Evolutionary conservation across 2,797 vertebrate genomes (phyloP), one percentile per base, ranked within the genome.

Genomic region (Pelochelys cantorii): DNA sequence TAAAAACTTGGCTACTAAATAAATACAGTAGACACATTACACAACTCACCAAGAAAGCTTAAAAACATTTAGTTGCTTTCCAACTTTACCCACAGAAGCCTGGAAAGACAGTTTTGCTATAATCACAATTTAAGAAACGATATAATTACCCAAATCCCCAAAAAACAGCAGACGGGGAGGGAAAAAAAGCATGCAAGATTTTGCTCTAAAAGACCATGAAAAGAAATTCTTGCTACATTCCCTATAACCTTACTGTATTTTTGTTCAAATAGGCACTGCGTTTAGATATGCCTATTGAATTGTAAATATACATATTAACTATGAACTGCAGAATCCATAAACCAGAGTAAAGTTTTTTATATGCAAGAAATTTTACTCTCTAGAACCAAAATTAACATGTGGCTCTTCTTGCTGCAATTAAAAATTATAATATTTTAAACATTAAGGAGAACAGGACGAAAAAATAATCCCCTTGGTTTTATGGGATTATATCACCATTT

Each of bases 401-500:
- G 94, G 78, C 31, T 87, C 79, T 96, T 96, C 85, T 85, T 79
- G 65, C 77, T 95, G 17, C 88, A 95, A 82, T 92, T 95, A 94
- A 84, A 95, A 95, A 84, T 62, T 2, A 83, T 83, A 14, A 62
- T 94, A 92, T 96, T 96, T 97, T 95, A 90, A 96, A 96, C 96
- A 89, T 52, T 84, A 89, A 87, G 48, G 65, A 94, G 95, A 91
- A 94, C 54, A 93, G 82, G 74, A 93, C 11, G 83, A 87, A 94
- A 93, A 94, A 74, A 97, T 82, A 95, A 97, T 94, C 91, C 84
- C 71, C 94, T 95, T 8, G 29, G 85, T 84, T 95, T 90, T 65
- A 96, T 60, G 95, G 87, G 95, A 97, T 96, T 96, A 97, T 25
- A 89, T 90, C 89, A 93, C 82, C 91, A 94, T 89, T 96, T 96